These are phyloP conservation scores for Uromys caudimaculatus DNA, from an alignment of 2,797 vertebrate genomes.

Conservation along the genomic window DNA sequence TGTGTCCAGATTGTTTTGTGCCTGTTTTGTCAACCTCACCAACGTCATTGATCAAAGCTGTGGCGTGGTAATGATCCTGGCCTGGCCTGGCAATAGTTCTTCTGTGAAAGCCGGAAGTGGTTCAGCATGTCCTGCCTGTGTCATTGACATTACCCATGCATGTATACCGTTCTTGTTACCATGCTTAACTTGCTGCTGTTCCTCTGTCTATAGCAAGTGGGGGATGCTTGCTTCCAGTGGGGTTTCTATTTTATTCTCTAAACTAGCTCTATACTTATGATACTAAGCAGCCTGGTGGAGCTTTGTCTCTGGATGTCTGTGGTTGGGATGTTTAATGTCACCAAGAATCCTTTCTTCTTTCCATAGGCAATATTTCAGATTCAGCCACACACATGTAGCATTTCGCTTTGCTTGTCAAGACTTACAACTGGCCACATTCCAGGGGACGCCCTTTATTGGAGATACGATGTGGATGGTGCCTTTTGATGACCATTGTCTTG, in stretches of 20 bases:
- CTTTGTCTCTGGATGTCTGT: neutral
- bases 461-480: neutral
- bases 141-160: constrained; percentile 36
- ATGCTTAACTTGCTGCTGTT: constrained; percentile 75
- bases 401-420: constrained; percentile 69
- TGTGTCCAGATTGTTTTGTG: neutral
- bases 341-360: neutral
- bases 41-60: neutral
- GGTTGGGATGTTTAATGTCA: neutral
- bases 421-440: neutral
- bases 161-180: constrained; percentile 69
- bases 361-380: neutral
- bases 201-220: constrained; percentile 60
- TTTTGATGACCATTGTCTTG: neutral
- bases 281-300: neutral
- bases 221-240: constrained; percentile 42
- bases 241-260: constrained; percentile 43
- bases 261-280: neutral
- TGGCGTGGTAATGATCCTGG: constrained; percentile 42
- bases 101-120: constrained; percentile 47
- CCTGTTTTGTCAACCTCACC: neutral
- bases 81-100: constrained; percentile 1
- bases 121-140: constrained; percentile 43
- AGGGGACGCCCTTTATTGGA: neutral
- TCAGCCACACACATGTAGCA: neutral